Evolutionary conservation across 2,797 vertebrate species (phyloP), one percentile per base, ranked within the genome.

Genomic region (Pygocentrus nattereri): DNA sequence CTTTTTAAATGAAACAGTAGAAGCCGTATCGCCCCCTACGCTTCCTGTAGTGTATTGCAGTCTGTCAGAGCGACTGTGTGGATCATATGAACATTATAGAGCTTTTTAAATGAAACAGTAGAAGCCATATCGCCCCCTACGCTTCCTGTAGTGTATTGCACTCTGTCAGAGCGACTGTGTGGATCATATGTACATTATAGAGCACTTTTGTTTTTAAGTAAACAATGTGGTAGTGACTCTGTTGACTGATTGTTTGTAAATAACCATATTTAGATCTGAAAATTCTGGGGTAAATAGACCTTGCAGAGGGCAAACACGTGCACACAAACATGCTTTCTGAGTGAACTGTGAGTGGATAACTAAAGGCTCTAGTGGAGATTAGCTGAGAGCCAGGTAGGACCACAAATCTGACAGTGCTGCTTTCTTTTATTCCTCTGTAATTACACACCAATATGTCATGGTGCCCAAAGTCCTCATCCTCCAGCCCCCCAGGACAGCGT

Each of bases 381-480:
- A 65, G 62, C 62, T 5, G 34, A 65, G 31, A 65, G 31, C 15
- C 62, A 65, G 62, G 62, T 65, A 65, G 62, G 31, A n/a, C 62
- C 62, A 38, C 8, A 38, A 62, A 65, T 38, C 62, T 65, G 62
- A 65, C 62, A 41, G 31, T 12, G 62, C 62, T 65, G 62, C 61
- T 65, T 38, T 65, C 62, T 65, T 65, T 65, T 65, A 49, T 71
- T 71, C 68, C 68, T 30, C 68, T 52, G 47, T 71, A 71, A 70
- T 49, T 30, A 50, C 49, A 78, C 11, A 56, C 38, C 49, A 31
- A 11, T 65, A 19, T 31, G 44, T 21, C 21, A 38, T 25, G 10
- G 47, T 27, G 23, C 44, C 68, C n/a, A 49, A 52, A 71, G 25
- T 62, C 31, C 62, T 65, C 62, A 11, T 65, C 62, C 62, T 65